Evolutionary conservation across 1,140 invertebrate genomes (phyloP), one percentile per base, ranked within the genome.

Genomic region (Drosophila oshimai): DNA sequence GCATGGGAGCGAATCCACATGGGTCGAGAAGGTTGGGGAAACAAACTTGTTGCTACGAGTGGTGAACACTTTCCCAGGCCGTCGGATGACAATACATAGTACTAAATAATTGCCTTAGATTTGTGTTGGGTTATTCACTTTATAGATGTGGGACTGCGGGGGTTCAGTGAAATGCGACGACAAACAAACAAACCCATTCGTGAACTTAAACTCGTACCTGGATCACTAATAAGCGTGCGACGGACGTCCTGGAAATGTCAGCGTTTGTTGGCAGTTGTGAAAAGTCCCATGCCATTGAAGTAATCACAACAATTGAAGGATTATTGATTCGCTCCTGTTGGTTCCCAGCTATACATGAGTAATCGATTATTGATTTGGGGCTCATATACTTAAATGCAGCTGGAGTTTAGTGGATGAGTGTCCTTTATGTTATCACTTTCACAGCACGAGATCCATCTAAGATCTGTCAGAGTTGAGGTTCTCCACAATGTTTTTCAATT

Each of bases 251-350:
- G 45, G 41, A 70, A 70, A 70, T 70, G 44, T 73, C 58, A 55
- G 47, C 58, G 62, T 45, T 55, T 4, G 26, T 70, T 46, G 71
- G 70, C 81, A 87, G 81, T 87, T 87, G 81, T 80, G 73, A 74
- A 77, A 81, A 87, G 81, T 87, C 81, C 64, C 81, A 87, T 76
- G 81, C 81, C 77, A 73, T 76, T 61, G 60, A 74, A 70, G 58
- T 58, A 87, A 87, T 87, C 73, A 81, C 76, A 81, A 75, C 81
- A 73, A 87, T 76, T 68, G 81, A 87, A 77, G 76, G 73, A 50
- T 87, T 87, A 87, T 87, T 87, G 81, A 87, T 87, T 86, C 29
- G 64, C 44, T 47, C 57, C 45, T 28, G 47, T 51, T 41, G 20
- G 18, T 31, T 70, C 31, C 31, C 37, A 60, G 34, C 34, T 29